Base-by-base conservation (phyloP, 2,797 vertebrate genomes). In the Oreochromis mossambicus region DNA sequence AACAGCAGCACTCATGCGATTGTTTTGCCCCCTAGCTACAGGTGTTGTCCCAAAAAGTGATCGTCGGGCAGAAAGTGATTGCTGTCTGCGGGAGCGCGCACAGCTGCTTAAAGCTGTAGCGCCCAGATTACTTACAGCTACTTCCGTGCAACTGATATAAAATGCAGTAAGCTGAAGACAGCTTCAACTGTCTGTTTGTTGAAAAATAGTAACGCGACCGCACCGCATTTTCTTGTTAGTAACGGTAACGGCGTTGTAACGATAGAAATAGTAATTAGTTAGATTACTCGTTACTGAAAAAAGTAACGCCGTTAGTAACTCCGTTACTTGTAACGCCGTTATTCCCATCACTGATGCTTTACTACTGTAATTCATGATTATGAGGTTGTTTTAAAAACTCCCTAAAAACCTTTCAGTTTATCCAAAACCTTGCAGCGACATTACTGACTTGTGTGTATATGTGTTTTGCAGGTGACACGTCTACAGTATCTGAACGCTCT, bases 401-500 rank as follows among this genome's bases (percentile, higher is more conserved):
- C 8, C 55, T 58, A 58, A 75, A 50, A 75, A 21, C 14, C 26
- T 32, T 32, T 58, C 5, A 17, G 32, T 58, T 58, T 32, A 58
- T 10, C 8, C 55, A 58, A 58, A 58, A 58, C 15, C 55, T 15
- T 58, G 55, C 55, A 32, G 55, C 8, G 1, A 10, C 55, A 58
- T 61, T 63, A 63, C 32, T 19, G 36, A 63, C 58, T 63, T 36
- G 21, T 77, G 11, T 24, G 32, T 56, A 11, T 3, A 3, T 8
- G 5, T 50, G 26, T 26, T 61, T 41, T 50, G 6, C 81, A 98
- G 98, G 97, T 98, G 81, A 97, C 97, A 0, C 97, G 97, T 56
- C 91, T 98, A 50, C 98, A 98, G 95, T 98, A 98, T 87, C 92
- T 98, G 89, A 98, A 98, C 3, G 97, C 97, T 12, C 93, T 98